Base-by-base conservation (phyloP, 2,113 vertebrate species). In the Cynocephalus volans region DNA sequence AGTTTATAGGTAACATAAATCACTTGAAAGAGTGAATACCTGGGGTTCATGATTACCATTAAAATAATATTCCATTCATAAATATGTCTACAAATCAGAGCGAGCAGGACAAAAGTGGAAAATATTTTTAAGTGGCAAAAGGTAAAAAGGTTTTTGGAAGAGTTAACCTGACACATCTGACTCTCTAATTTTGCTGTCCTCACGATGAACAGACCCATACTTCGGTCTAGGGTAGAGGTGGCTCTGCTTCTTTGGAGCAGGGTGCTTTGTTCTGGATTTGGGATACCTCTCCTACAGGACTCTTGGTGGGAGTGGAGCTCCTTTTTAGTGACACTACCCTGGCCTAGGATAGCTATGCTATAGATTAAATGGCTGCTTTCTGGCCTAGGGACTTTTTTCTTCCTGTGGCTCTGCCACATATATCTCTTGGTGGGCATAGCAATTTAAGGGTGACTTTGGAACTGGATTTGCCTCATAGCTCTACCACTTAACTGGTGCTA, bases 381-480 rank as follows among this genome's bases (percentile, higher is more conserved):
- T 62, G 62, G 18, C 64, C 36, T n/a, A 18, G 6, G 6, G 4
- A 33, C n/a, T 23, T 26, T 21, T 83, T 36, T 95, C 8, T 33
- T 77, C 41, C 36, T 28, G 33, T 60, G 58, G 8, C 17, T 56
- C 28, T n/a, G 14, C 23, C 60, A 60, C 93, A 82, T 94, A 60
- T 95, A 82, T 94, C 62, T 8, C 5, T 84, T 54, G 13, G 18
- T 45, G 70, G 28, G 70, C 52, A 84, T 62, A 93, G 1, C 15
- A 60, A 62, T 50, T 73, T 62, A 87, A 92, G 24, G 8, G 41
- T 70, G 76, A 88, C 73, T 96, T 97, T 62, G 64, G 54, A 91
- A 93, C 67, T 70, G 9, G 23, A 86, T 91, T 72, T 79, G 90
- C 87, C 69, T 85, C 45, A 41, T 45, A 60, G n/a, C 18, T 88